Evolutionary conservation across 2,113 vertebrate species (phyloP), one percentile per base, ranked within the genome.

Genomic region (Daboia siamensis): DNA sequence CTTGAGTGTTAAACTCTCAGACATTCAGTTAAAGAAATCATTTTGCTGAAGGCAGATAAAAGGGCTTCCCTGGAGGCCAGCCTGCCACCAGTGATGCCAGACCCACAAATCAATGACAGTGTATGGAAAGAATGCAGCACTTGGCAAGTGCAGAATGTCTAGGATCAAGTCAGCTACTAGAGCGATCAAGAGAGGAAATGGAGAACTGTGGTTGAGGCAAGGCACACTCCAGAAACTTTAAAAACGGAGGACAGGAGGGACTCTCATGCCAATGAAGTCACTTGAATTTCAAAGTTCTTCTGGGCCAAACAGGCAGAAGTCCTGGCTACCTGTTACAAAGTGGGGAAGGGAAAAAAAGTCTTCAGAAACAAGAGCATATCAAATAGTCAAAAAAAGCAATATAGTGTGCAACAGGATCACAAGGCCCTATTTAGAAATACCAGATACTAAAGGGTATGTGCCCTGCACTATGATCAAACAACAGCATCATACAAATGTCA

Each of bases 111-210:
- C 48, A 86, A 94, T 95, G 95, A 96, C 96, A 91, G 61, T 55
- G 55, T 87, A 48, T 92, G 96, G 96, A 96, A 97, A 96, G 96
- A 96, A 97, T 96, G 90, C 69, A 52, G 80, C 55, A 93, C 88
- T 23, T 69, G 55, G 93, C 51, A 87, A 55, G n/a, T 24, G 26
- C 80, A 64, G 24, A 87, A 86, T 86, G n/a, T 48, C 15, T 86
- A 88, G 20, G n/a, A 91, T 61, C 86, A 39, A 46, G 33, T 26
- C 93, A 91, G 90, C 90, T 52, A 90, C 48, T 13, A 86, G 20
- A 56, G 54, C 15, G 24, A 88, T 93, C 48, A 61, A 61, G n/a
- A 64, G 88, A 86, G 88, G 29, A 56, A 44, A 51, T 44, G 48
- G 46, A 90, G 56, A 44, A 90, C 39, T 51, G 39, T 56, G 44